These are phyloP conservation scores for Melanotaenia boesemani DNA, from an alignment of 2,797 vertebrate species.

Conservation along the genomic window DNA sequence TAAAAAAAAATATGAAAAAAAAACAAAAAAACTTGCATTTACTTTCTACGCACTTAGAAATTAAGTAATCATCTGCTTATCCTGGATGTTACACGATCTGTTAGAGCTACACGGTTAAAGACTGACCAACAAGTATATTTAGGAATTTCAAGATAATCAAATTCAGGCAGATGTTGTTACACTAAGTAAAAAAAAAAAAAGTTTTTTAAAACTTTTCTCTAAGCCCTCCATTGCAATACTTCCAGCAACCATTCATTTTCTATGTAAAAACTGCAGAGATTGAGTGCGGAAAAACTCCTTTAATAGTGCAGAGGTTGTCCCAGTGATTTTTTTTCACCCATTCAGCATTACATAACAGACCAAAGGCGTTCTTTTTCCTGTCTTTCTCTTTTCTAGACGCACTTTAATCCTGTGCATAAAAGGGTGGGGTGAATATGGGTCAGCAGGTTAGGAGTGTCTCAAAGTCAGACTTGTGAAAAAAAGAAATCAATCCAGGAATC, in stretches of 20 bases:
- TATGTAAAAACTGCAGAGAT: conserved; percentile 35
- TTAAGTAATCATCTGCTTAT: background rate
- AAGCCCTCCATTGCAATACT: background rate
- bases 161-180: background rate
- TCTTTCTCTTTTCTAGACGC: conserved; percentile 82
- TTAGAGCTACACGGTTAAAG: background rate
- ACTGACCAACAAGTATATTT: background rate
- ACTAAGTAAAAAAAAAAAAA: conserved; percentile 22
- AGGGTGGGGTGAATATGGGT: conserved; percentile 83
- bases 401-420: conserved; percentile 81
- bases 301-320: conserved; percentile 66
- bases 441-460: conserved; percentile 87
- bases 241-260: background rate
- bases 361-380: conserved; percentile 75
- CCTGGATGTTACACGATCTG: background rate
- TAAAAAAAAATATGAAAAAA: background rate
- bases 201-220: conserved; percentile 47
- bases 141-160: background rate
- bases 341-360: conserved; percentile 87
- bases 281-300: conserved; percentile 48
- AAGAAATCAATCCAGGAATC: conserved; percentile 73
- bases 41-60: background rate
- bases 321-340: conserved; percentile 69
- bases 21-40: background rate
- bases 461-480: conserved; percentile 75